These are phyloP conservation scores for Syrmaticus mikado DNA, from an alignment of 2,113 vertebrate genomes.

Conservation along the genomic window DNA sequence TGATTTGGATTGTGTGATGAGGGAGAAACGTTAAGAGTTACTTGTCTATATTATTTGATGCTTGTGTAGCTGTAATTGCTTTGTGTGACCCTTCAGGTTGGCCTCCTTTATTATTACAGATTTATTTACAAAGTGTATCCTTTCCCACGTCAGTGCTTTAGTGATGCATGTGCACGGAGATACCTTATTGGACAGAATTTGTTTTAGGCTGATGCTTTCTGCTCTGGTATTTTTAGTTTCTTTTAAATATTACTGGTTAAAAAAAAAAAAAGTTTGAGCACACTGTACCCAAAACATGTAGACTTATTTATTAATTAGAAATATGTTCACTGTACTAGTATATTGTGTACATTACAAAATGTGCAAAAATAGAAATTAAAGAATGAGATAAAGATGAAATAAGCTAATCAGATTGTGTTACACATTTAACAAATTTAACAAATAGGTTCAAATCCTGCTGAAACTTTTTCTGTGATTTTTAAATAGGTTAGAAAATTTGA, in stretches of 20 bases:
- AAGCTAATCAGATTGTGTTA: neutral
- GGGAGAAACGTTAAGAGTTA: neutral
- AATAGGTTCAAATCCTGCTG: neutral
- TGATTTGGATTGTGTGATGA: neutral
- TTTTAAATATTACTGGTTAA: neutral
- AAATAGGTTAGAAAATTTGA: neutral
- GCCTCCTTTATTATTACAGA: neutral
- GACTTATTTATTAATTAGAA: neutral
- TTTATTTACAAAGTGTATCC: neutral
- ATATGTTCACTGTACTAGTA: neutral
- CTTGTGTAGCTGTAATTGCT: neutral
- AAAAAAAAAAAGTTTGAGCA: neutral
- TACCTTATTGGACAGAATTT: fast-evolving
- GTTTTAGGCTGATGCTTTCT: neutral
- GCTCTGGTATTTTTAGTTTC: neutral
- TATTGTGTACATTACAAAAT: neutral
- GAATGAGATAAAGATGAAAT: neutral
- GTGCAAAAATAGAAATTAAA: neutral
- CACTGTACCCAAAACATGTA: neutral
- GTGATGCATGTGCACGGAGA: neutral
- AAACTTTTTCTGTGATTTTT: neutral
- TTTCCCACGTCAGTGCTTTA: neutral
- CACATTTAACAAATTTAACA: neutral
- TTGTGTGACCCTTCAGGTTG: neutral
- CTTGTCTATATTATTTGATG: neutral